These are phyloP conservation scores for Cyclopterus lumpus DNA, from an alignment of 2,797 vertebrate species.

Conservation along the genomic window DNA sequence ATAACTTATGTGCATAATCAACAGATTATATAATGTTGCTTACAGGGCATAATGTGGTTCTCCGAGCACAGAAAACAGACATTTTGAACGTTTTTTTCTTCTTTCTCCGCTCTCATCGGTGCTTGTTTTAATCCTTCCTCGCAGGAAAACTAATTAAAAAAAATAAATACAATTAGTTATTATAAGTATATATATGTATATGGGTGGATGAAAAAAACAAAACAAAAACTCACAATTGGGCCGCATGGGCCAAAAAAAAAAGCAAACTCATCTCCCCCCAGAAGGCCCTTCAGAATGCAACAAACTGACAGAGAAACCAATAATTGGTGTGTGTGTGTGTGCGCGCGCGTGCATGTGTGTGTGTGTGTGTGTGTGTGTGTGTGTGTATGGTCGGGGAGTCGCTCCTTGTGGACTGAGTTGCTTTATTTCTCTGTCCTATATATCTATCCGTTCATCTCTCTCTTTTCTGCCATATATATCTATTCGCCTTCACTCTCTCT, in stretches of 20 bases:
- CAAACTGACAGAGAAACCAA: conserved; percentile 62
- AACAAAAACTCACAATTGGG: conserved; percentile 56
- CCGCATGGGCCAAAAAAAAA: conserved; percentile 67
- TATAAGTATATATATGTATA: no score
- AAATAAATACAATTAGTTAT: conserved; percentile 31
- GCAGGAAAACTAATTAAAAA: no score
- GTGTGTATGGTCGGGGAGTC: conserved; percentile 59
- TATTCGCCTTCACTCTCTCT: conserved; percentile 39
- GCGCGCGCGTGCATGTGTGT: neutral
- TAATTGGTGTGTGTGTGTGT: conserved; percentile 51
- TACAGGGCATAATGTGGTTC: neutral
- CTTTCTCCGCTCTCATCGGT: neutral
- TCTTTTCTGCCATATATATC: conserved; percentile 71
- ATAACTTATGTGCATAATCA: neutral
- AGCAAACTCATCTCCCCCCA: conserved; percentile 58
- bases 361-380: conserved; percentile 21
- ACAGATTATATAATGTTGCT: neutral
- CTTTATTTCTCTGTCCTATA: conserved; percentile 80
- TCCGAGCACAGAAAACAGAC: neutral
- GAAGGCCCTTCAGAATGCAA: conserved; percentile 63
- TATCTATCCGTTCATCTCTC: conserved; percentile 62
- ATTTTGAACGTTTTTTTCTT: conserved; percentile 19
- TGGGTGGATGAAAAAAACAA: conserved; percentile 36
- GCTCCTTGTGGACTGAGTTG: conserved; percentile 64
- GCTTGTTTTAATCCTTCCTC: conserved; percentile 15